phyloP scores from a whole-genome alignment of 2,888 invertebrate genomes.

The Drosophila austrosaltans region DNA sequence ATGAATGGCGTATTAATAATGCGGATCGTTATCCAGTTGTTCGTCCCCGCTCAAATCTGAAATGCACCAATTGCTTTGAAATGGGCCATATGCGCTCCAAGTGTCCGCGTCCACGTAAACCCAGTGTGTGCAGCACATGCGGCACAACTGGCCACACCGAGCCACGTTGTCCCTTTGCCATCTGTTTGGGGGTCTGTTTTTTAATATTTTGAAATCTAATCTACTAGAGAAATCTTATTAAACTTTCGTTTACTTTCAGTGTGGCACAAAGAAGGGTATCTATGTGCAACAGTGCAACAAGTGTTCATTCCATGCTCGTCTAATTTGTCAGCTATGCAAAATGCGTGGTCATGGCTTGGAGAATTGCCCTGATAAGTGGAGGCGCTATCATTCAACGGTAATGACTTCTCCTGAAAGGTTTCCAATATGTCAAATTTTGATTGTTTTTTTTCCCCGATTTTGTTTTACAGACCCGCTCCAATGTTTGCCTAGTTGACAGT shows the following conservation, averaged over 20 bases:
- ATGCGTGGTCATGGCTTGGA: constrained; percentile 86
- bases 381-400: constrained; percentile 90
- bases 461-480: constrained; percentile 84
- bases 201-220: no score
- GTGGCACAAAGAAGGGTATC: constrained; percentile 86
- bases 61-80: constrained; percentile 88
- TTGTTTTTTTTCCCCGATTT: neutral
- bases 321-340: constrained; percentile 86
- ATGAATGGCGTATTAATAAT: constrained; percentile 76
- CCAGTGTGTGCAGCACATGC: constrained; percentile 87
- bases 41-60: constrained; percentile 74
- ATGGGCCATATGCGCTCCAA: constrained; percentile 86
- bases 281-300: constrained; percentile 86
- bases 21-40: constrained; percentile 77
- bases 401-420: constrained; percentile 44
- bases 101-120: constrained; percentile 86
- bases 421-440: neutral
- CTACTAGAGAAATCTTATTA: neutral
- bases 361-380: constrained; percentile 90
- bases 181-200: constrained; percentile 87
- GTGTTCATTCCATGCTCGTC: constrained; percentile 84
- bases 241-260: constrained; percentile 84
- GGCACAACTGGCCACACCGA: constrained; percentile 87
- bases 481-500: constrained; percentile 77
- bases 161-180: constrained; percentile 87